A percentile compares a stretch with the other conserved stretches of the same genome.
Conservation (phyloP, 2,888 invertebrate species). For the Erannis defoliaria region DNA sequence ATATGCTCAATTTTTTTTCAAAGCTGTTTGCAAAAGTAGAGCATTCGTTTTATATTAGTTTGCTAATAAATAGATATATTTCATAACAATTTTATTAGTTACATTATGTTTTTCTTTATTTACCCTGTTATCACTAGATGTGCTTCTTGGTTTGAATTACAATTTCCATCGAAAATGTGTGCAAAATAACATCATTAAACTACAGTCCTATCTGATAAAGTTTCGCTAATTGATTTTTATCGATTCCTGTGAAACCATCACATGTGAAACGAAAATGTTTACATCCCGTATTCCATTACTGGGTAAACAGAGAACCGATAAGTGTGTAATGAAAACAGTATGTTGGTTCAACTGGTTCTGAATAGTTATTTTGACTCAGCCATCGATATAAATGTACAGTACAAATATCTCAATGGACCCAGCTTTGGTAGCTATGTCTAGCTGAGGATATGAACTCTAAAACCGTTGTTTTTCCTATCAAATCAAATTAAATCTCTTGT, state of each 20-base stretch:
- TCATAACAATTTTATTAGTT: too few relatives aligned
- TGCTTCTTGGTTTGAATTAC: neutral
- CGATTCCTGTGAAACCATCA: conserved; percentile 37
- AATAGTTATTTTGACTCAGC: neutral
- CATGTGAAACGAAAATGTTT: conserved; percentile 42
- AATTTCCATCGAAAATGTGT: conserved; percentile 21
- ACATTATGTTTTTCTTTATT: too few relatives aligned
- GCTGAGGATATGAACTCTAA: too few relatives aligned
- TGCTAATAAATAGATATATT: too few relatives aligned
- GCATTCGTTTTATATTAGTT: too few relatives aligned
- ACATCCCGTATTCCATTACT: conserved; percentile 46
- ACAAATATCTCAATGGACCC: too few relatives aligned
- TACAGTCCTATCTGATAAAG: conserved; percentile 34
- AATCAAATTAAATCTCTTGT: too few relatives aligned
- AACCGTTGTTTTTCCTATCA: too few relatives aligned
- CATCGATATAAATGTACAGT: too few relatives aligned
- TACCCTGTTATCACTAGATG: neutral
- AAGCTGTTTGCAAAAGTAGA: too few relatives aligned
- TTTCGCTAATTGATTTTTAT: conserved; percentile 44
- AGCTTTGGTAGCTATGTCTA: too few relatives aligned
- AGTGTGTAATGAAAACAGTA: conserved; percentile 12
- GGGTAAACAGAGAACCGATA: conserved; percentile 42
- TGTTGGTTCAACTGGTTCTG: conserved; percentile 1
- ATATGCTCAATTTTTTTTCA: too few relatives aligned
- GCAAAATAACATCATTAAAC: conserved; percentile 21